Percentiles rank a stretch among this genome's conserved stretches.
These are phyloP conservation scores for Aptenodytes forsteri DNA, from an alignment of 2,113 vertebrate species.

Conservation along the genomic window DNA sequence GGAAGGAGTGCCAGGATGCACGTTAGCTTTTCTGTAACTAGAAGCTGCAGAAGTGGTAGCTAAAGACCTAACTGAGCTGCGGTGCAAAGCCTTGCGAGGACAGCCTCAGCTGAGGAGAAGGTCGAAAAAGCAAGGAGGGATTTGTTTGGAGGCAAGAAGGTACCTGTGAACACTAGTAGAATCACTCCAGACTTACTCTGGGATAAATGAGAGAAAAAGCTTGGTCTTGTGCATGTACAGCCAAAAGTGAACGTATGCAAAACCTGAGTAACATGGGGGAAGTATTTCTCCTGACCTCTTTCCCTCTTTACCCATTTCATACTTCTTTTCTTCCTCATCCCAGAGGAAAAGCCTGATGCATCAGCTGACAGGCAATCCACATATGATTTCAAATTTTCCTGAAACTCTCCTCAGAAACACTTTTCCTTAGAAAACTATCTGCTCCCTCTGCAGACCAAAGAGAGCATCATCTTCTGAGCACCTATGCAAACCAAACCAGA, in stretches of 20 bases:
- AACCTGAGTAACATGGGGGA: background rate
- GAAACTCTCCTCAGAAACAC: background rate
- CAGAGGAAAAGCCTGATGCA: background rate
- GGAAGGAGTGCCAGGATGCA: background rate
- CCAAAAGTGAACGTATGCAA: background rate
- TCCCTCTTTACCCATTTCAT: background rate
- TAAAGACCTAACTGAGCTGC: background rate
- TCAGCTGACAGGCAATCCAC: background rate
- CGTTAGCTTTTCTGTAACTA: background rate
- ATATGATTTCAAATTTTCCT: background rate
- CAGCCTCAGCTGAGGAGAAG: background rate
- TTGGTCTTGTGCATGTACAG: background rate
- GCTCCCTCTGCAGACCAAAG: conserved; percentile 42
- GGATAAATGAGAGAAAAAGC: background rate
- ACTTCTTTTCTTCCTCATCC: background rate
- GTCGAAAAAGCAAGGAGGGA: background rate
- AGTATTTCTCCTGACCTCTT: background rate
- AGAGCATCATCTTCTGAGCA: background rate
- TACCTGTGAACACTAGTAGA: background rate
- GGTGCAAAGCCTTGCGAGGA: background rate
- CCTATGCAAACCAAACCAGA: background rate
- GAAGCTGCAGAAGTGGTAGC: background rate
- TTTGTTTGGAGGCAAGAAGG: background rate
- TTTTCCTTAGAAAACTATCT: background rate
- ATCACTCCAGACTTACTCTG: background rate